Percentiles rank a stretch among this genome's conserved stretches.
phyloP scores from a whole-genome alignment of 2,888 invertebrate species.

The Galeopsomyia nigrocyanea region DNA sequence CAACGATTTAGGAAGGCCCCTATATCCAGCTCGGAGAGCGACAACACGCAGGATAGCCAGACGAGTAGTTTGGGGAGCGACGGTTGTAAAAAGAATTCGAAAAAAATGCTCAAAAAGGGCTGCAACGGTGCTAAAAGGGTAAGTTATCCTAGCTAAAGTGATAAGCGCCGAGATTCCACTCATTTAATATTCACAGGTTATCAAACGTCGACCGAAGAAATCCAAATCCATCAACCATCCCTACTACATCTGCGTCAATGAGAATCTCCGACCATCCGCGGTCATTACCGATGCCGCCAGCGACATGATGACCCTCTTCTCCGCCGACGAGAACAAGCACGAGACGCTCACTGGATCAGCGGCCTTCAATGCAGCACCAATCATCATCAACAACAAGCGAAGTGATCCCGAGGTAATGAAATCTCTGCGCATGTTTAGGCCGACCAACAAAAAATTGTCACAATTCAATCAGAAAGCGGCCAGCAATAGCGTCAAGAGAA shows the following conservation, averaged over 20 bases:
- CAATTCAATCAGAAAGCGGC: conserved; percentile 37
- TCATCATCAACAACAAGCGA: conserved; percentile 63
- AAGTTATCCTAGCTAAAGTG: conserved; percentile 45
- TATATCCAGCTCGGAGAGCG: conserved; percentile 66
- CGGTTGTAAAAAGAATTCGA: conserved; percentile 59
- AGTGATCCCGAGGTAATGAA: conserved; percentile 72
- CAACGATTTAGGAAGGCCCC: conserved; percentile 55
- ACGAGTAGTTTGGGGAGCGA: conserved; percentile 70
- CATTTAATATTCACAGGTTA: conserved; percentile 4
- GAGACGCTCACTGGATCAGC: conserved; percentile 65
- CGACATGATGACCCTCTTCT: conserved; percentile 65
- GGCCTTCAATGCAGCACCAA: conserved; percentile 62
- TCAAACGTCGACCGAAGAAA: conserved; percentile 64
- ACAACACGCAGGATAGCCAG: conserved; percentile 70
- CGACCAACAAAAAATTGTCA: conserved; percentile 60
- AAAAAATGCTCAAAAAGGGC: conserved; percentile 48
- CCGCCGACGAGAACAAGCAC: conserved; percentile 65
- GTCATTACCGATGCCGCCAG: conserved; percentile 56
- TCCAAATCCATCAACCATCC: conserved; percentile 65
- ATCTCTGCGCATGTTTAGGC: conserved; percentile 71
- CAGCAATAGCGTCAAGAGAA: conserved; percentile 52
- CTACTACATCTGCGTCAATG: conserved; percentile 64
- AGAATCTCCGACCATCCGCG: conserved; percentile 60
- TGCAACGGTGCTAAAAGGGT: conserved; percentile 70
- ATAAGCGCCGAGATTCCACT: neutral